Base-by-base conservation (phyloP, 2,888 invertebrate species). In the Spatulosminthurus flaviceps region DNA sequence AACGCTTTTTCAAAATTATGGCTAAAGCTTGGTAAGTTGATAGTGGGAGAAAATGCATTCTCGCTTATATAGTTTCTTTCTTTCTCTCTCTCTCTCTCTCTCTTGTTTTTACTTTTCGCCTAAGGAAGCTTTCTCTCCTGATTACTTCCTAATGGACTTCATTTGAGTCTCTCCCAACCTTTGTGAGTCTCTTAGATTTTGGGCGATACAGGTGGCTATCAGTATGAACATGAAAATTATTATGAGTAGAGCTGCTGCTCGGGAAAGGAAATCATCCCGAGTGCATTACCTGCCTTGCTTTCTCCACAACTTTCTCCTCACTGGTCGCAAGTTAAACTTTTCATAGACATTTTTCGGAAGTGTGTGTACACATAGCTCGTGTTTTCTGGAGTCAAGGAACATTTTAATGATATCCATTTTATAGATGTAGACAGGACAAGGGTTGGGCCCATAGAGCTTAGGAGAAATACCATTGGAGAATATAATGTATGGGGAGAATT, bases 81-180 rank as follows among this genome's bases (percentile, higher is more conserved):
- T 67, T n/a, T 67, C 29, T 67, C 67, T 26, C 28, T 67, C 13
- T 13, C 24, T 67, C 28, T 19, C 67, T 19, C 29, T 67, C 67
- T 26, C 28, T 19, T 29, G 26, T 11, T 11, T 26, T 64, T 64
- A 7, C 24, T 64, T n/a, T 64, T 24, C 28, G 19, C 7, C 67
- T 16, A 19, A 43, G 72, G 43, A 72, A 51, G 24, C 22, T 67
- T 29, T 67, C 67, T 29, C 51, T 72, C 22, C 61, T 64, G 34
- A 74, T 74, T 74, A 34, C 74, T 34, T 61, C 16, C 74, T 64
- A 74, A 74, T 64, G 61, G 74, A 34, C 74, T 61, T 28, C 74
- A 74, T 74, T 74, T 74, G 28, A 22, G 34, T 74, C 51, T 13
- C n/a, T 19, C n/a, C 51, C 19, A 11, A 19, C 51, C 51, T 19